Evolutionary conservation across 2,888 invertebrate species (phyloP), one percentile per base, ranked within the genome.

Genomic region (Tachina grossa): DNA sequence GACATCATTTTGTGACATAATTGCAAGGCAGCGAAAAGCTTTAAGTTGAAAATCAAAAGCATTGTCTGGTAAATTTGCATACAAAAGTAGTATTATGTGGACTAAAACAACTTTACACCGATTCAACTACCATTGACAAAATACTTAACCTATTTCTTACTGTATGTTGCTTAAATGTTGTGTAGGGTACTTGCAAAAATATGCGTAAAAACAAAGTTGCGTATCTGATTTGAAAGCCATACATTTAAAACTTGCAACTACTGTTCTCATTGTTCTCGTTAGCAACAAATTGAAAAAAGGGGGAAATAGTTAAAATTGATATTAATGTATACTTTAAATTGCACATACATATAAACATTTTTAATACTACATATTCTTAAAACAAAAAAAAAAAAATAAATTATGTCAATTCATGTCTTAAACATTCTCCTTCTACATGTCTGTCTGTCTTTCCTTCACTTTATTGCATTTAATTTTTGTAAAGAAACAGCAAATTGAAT

Each of bases 171-270:
- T 6, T 31, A 31, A 31, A 31, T 31, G 5, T 31, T 31, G 39
- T 59, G 61, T 39, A 13, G 39, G 16, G 57, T 39, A 41, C 1
- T 31, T 5, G 6, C 13, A 61, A 53, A 68, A 63, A 74, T 57
- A 83, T 68, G 81, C 82, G 84, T 85, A 78, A 72, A 63, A 49
- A 39, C 45, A 22, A 49, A 84, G 84, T 81, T 81, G 72, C 77
- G 81, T 84, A 84, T 84, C 84, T 81, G 39, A 11, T 81, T 84
- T 55, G 51, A 55, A 31, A 31, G 31, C 5, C 31, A 31, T 55
- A 47, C 59, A 78, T 53, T 69, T 68, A 66, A 76, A 51, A 76
- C 22, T 47, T 69, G 61, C 71, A 78, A 72, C 82, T 85, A 82
- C 85, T 85, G 74, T 71, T 81, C 39, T 47, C 4, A 22, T 43